phyloP scores from a whole-genome alignment of 1,140 invertebrate genomes.

The Scaptodrosophila lebanonensis region DNA sequence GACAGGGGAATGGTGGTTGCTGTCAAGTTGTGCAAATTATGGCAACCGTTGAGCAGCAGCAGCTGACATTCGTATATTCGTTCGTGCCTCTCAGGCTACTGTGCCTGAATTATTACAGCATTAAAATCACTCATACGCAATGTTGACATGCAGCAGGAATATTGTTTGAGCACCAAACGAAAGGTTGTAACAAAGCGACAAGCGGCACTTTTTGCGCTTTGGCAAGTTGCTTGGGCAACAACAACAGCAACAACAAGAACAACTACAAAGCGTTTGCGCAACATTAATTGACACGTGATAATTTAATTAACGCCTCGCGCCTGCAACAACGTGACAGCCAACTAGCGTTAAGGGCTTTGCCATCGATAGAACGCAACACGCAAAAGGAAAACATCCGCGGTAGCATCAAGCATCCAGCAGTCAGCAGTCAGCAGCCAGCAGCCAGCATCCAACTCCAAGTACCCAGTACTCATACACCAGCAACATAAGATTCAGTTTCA shows the following conservation, averaged over 20 bases:
- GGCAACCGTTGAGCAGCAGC: constrained; percentile 28
- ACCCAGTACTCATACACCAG: too few relatives aligned
- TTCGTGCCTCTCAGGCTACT: too few relatives aligned
- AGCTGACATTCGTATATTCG: too few relatives aligned
- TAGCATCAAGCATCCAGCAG: constrained; percentile 35
- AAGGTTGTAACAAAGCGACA: constrained; percentile 8
- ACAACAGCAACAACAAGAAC: too few relatives aligned
- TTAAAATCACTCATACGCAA: constrained; percentile 58
- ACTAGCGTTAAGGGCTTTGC: constrained; percentile 23
- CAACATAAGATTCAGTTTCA: too few relatives aligned
- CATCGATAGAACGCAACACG: not conserved
- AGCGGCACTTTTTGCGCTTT: constrained; percentile 39
- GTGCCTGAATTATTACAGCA: not conserved
- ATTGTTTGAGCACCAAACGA: too few relatives aligned
- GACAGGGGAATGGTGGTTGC: not conserved
- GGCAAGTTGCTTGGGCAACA: constrained; percentile 30
- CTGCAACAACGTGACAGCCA: constrained; percentile 45
- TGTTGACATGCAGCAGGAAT: constrained; percentile 2
- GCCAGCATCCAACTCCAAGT: too few relatives aligned
- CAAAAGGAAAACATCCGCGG: constrained; percentile 28
- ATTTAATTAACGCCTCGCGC: constrained; percentile 72
- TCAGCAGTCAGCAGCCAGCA: not conserved
- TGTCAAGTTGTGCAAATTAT: constrained; percentile 33
- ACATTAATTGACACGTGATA: constrained; percentile 73
- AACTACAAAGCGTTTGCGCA: not conserved